These are phyloP conservation scores for Escarpia spicata DNA, from an alignment of 2,888 invertebrate genomes.

Conservation along the genomic window DNA sequence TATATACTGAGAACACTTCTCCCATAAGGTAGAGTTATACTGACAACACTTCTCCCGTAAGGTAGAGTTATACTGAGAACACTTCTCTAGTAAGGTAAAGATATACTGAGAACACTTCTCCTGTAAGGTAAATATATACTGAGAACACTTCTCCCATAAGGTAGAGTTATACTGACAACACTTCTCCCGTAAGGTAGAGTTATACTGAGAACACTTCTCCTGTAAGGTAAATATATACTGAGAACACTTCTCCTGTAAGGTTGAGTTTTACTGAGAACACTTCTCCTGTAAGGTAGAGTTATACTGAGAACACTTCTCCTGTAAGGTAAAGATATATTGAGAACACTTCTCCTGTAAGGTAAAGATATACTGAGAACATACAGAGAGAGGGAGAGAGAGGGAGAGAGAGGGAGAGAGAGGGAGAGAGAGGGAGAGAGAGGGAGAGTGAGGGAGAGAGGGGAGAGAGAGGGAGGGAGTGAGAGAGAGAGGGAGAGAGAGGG, in stretches of 20 bases:
- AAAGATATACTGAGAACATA: too few relatives aligned
- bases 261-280: too few relatives aligned
- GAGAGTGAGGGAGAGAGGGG: too few relatives aligned
- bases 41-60: conserved; percentile 64
- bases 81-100: conserved; percentile 64
- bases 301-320: too few relatives aligned
- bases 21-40: conserved; percentile 36
- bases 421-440: too few relatives aligned
- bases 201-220: conserved; percentile 75
- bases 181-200: conserved; percentile 64
- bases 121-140: conserved; percentile 66
- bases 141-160: conserved; percentile 71
- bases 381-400: too few relatives aligned
- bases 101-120: conserved; percentile 76
- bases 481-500: too few relatives aligned
- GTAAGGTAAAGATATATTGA: background rate
- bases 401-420: too few relatives aligned
- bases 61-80: too few relatives aligned
- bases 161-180: conserved; percentile 72
- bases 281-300: conserved; percentile 5
- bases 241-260: background rate
- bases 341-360: too few relatives aligned
- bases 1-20: conserved; percentile 62
- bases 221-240: conserved; percentile 30
- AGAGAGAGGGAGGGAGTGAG: too few relatives aligned